Percentiles rank a stretch among this genome's conserved stretches.
Conservation (phyloP, 2,797 vertebrate genomes). For the Danio aesculapii region DNA sequence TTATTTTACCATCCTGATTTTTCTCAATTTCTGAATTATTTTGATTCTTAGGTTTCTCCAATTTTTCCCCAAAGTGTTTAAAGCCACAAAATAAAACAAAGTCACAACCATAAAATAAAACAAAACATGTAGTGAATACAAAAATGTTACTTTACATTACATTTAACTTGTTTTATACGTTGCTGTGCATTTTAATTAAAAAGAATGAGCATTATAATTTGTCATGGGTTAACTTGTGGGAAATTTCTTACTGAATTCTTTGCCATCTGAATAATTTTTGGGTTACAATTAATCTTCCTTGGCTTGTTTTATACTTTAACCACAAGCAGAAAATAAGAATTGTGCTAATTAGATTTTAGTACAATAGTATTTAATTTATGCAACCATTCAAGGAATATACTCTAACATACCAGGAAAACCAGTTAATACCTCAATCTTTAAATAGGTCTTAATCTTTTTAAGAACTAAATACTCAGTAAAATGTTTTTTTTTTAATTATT, state of each 20-base stretch:
- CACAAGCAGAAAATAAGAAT: too few species aligned
- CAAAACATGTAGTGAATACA: background rate
- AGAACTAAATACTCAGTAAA: background rate
- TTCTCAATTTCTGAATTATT: background rate
- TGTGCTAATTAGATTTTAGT: too few species aligned
- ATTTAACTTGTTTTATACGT: background rate
- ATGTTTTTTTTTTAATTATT: background rate
- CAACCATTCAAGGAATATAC: background rate
- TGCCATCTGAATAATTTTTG: background rate
- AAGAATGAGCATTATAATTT: background rate
- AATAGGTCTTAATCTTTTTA: background rate
- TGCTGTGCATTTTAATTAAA: slow-evolving; percentile 12
- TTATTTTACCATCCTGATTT: background rate
- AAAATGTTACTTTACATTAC: background rate
- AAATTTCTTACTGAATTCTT: background rate
- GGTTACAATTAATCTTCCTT: background rate
- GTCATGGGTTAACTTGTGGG: background rate
- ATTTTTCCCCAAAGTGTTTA: background rate
- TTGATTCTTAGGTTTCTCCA: background rate
- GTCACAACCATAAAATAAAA: background rate
- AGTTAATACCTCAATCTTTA: background rate
- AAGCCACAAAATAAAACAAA: background rate
- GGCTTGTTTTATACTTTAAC: too few species aligned
- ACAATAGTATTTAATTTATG: too few species aligned
- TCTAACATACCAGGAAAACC: background rate